Percentiles rank a stretch among this genome's conserved stretches.
Evolutionary conservation across 2,113 vertebrate genomes (phyloP).

Genomic region (Irena cyanogastra): DNA sequence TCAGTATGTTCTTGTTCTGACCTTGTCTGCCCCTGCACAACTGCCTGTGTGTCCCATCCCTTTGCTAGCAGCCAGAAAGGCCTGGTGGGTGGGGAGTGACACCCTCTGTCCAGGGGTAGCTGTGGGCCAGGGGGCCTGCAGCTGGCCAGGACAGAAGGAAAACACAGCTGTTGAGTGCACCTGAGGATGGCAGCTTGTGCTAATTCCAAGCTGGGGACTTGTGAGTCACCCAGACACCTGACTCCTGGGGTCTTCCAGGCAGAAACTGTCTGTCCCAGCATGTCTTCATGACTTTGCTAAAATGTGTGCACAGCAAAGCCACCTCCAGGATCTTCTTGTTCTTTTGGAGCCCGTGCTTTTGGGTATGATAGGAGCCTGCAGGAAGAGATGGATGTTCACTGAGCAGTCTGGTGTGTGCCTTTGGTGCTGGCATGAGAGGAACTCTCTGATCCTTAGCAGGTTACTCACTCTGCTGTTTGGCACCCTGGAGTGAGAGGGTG

Average conservation of each 20-base stretch:
- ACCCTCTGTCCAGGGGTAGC: not conserved
- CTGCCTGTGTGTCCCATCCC: not conserved
- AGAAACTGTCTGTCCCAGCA: not conserved
- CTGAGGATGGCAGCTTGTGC: not conserved
- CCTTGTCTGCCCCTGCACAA: accelerated
- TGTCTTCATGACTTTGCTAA: not conserved
- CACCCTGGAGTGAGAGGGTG: not conserved
- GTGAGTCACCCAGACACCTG: not conserved
- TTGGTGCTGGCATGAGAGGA: not conserved
- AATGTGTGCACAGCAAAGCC: not conserved
- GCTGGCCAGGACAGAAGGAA: not conserved
- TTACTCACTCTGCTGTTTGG: not conserved
- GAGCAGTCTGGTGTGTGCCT: not conserved
- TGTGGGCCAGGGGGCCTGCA: not conserved
- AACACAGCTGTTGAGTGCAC: not conserved
- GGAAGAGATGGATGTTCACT: not conserved
- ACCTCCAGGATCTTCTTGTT: not conserved
- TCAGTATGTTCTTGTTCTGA: not conserved
- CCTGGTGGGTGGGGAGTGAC: not conserved
- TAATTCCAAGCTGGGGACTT: not conserved
- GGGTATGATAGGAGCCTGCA: not conserved
- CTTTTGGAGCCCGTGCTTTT: not conserved
- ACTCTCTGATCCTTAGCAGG: not conserved
- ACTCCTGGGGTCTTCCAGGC: not conserved
- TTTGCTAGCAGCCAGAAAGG: not conserved